Percentiles rank a stretch among this genome's conserved stretches.
Conservation (phyloP, 1,140 invertebrate genomes). For the Cotesia typhae region DNA sequence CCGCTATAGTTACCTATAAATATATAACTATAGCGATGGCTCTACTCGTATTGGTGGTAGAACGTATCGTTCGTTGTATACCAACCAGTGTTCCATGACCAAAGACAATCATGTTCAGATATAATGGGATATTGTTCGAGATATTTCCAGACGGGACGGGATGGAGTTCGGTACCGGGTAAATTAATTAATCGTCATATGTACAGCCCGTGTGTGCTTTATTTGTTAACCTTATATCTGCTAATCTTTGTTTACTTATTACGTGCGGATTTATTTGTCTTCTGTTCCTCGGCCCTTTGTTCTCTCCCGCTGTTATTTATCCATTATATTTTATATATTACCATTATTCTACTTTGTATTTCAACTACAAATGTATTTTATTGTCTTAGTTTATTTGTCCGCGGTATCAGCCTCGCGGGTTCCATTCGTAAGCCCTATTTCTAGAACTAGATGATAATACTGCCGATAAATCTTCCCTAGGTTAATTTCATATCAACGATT, state of each 20-base stretch:
- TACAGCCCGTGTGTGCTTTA: constrained; percentile 32
- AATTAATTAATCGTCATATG: constrained; percentile 38
- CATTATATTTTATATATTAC: background rate
- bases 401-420: too few relatives aligned
- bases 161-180: background rate
- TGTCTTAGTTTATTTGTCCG: too few relatives aligned
- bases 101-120: constrained; percentile 57
- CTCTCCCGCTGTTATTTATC: background rate
- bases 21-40: too few relatives aligned
- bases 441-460: too few relatives aligned
- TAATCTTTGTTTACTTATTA: constrained; percentile 12
- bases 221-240: constrained; percentile 23
- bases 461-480: too few relatives aligned
- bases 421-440: too few relatives aligned
- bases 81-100: constrained; percentile 48
- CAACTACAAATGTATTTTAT: too few relatives aligned
- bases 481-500: background rate
- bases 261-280: background rate
- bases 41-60: too few relatives aligned
- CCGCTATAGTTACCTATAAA: too few relatives aligned
- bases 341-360: too few relatives aligned
- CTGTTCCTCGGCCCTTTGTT: background rate
- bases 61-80: background rate
- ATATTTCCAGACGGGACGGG: background rate
- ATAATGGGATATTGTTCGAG: constrained; percentile 26